Base-by-base conservation (phyloP, 2,113 vertebrate species). In the Notarius lentiginosus region DNA sequence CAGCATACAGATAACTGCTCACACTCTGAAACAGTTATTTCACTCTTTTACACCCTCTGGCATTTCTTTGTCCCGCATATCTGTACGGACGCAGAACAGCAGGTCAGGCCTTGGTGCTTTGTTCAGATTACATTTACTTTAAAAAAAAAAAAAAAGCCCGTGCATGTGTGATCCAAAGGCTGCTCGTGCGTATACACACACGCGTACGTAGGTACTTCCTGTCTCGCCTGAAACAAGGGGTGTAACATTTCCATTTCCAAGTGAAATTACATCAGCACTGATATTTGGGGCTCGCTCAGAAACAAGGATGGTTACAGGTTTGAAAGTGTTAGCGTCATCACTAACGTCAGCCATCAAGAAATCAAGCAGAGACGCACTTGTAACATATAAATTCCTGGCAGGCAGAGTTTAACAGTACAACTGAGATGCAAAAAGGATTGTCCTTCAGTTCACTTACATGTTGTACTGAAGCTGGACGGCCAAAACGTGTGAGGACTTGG, bases 281-380 rank as follows among this genome's bases (percentile, higher is more conserved):
- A 79, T 34, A 58, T 79, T 34, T 58, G 27, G 53, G 53, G 17
- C 41, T 22, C 4, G 79, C 55, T 6, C 41, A 80, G 27, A 30
- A 55, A 55, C 8, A 30, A 79, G 51, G n/a, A 41, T 41, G 34
- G 34, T 41, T 41, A 41, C 34, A 41, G 34, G 34, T 41, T 41
- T 41, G 34, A 41, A 41, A 41, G 24, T 41, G 12, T 24, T 12
- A 30, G 10, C 47, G 5, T 61, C 11, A 60, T 61, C 30, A 80
- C 30, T 11, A 14, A 60, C 79, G 14, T 47, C 14, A 60, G 53
- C 10, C 4, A 60, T 82, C 65, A 60, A 24, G 53, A 76, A 56
- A 73, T 17, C 47, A 17, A 88, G 68, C 68, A 41, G 53, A 79
- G 7, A 41, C 79, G 83, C 24, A 60, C n/a, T 83, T 14, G 18